Conservation (phyloP, 1,140 invertebrate species). For the Drosophila tani region DNA sequence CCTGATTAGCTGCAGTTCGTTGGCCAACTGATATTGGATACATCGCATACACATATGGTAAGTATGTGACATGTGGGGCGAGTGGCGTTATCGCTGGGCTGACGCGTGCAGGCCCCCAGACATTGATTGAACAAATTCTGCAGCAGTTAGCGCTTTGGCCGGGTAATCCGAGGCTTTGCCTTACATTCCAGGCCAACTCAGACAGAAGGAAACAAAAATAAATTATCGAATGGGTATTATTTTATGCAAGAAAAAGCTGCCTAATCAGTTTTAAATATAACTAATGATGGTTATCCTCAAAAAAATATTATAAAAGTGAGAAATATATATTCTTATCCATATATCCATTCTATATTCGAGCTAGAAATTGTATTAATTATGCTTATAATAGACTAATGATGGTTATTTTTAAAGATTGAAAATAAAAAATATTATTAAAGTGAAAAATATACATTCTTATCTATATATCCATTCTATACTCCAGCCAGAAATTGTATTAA, state of each 20-base stretch:
- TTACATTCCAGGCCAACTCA: slow-evolving; percentile 12
- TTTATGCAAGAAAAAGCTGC: background rate
- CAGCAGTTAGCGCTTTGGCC: slow-evolving; percentile 20
- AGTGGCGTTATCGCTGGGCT: slow-evolving; percentile 47
- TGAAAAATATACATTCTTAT: background rate
- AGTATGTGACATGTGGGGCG: slow-evolving; percentile 2
- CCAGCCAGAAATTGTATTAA: background rate
- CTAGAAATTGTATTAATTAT: background rate
- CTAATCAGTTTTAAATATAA: background rate
- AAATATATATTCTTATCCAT: too few relatives aligned
- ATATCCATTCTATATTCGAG: too few relatives aligned
- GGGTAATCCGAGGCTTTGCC: slow-evolving; percentile 31
- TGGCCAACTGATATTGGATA: slow-evolving; percentile 64
- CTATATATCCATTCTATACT: too few relatives aligned
- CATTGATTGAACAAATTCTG: slow-evolving; percentile 45
- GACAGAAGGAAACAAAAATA: background rate
- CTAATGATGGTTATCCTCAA: too few relatives aligned
- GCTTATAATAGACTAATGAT: too few relatives aligned
- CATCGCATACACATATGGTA: slow-evolving; percentile 7
- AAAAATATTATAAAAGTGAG: background rate
- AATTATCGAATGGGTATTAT: slow-evolving; percentile 7
- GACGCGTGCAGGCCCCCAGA: slow-evolving; percentile 21
- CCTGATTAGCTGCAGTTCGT: slow-evolving; percentile 66
- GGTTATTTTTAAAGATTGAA: too few relatives aligned
- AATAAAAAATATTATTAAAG: too few relatives aligned